These are phyloP conservation scores for Micropoecilia bifurca DNA, from an alignment of 2,797 vertebrate genomes.

Conservation along the genomic window DNA sequence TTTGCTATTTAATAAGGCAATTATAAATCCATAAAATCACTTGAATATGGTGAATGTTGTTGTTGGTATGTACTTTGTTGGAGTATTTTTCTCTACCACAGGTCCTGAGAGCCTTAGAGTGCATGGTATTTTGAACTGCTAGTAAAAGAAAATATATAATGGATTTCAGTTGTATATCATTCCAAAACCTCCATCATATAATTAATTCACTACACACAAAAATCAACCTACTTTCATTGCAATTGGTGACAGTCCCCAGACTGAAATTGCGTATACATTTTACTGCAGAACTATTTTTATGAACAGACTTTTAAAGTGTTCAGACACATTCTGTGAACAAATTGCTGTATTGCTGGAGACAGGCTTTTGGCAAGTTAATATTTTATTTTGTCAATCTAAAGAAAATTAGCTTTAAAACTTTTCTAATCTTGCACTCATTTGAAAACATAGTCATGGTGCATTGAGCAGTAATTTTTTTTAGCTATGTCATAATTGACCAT, in stretches of 20 bases:
- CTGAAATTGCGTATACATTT: background rate
- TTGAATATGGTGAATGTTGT: too few species aligned
- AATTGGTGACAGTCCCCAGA: background rate
- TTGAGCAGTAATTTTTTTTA: background rate
- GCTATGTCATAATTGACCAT: background rate
- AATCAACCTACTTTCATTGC: background rate
- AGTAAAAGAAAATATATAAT: background rate
- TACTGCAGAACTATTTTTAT: background rate
- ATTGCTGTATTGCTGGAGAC: background rate
- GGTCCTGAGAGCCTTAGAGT: background rate
- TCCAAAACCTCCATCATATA: background rate
- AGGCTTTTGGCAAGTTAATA: background rate
- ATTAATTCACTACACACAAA: background rate
- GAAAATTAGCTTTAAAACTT: slow-evolving; percentile 11
- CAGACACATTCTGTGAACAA: background rate
- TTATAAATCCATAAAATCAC: background rate
- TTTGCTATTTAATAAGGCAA: too few species aligned
- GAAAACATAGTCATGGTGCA: background rate
- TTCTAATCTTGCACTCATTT: slow-evolving; percentile 7
- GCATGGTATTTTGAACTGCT: background rate
- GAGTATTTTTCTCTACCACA: background rate
- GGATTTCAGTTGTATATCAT: background rate
- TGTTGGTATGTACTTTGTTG: too few species aligned
- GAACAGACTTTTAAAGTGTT: background rate
- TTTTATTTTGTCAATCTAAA: background rate